These are phyloP conservation scores for Phocides pigmalion DNA, from an alignment of 1,140 invertebrate genomes.

Conservation along the genomic window DNA sequence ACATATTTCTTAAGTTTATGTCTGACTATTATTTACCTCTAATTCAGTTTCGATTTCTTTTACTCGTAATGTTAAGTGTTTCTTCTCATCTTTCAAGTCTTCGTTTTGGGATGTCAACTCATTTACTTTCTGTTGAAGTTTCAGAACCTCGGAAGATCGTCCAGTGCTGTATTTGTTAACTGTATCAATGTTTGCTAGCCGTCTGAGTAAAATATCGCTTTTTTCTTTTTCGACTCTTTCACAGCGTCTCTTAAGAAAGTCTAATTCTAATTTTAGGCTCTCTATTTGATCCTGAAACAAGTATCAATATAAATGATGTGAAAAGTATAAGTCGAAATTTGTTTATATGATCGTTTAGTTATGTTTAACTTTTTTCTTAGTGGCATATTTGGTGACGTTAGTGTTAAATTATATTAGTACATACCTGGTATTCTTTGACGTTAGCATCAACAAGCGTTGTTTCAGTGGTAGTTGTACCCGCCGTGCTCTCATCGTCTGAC, in stretches of 20 bases:
- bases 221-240: conserved; percentile 94
- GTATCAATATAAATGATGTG: no score
- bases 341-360: no score
- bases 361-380: no score
- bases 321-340: no score
- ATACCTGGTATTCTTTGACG: conserved; percentile 77
- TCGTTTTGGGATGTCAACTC: conserved; percentile 91
- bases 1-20: no score
- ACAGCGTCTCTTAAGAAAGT: conserved; percentile 88
- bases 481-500: conserved; percentile 80
- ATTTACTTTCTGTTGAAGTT: conserved; percentile 92
- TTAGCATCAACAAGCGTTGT: conserved; percentile 75
- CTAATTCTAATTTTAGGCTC: conserved; percentile 88
- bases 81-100: conserved; percentile 92
- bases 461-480: conserved; percentile 75
- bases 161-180: conserved; percentile 88
- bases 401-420: not conserved
- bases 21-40: conserved; percentile 72
- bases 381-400: no score
- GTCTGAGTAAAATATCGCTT: conserved; percentile 91
- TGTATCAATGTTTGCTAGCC: conserved; percentile 90
- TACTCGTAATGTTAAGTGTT: conserved; percentile 87
- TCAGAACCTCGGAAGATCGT: conserved; percentile 87
- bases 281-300: conserved; percentile 87
- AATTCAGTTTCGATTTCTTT: conserved; percentile 89